These are phyloP conservation scores for Lamellibrachia luymesi DNA, from an alignment of 1,140 invertebrate genomes.

Conservation along the genomic window DNA sequence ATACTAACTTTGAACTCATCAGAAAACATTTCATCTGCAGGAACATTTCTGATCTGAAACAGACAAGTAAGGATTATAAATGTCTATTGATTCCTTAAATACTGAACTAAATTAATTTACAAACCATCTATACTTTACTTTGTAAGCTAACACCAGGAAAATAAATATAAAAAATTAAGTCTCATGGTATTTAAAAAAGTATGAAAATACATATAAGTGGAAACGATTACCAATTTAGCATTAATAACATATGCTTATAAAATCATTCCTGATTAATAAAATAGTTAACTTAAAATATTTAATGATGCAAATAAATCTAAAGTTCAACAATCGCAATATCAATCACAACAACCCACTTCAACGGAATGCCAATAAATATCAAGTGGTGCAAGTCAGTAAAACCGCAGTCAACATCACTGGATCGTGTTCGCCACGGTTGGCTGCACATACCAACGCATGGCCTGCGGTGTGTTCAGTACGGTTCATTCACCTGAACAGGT, in stretches of 20 bases:
- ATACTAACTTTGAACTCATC: slow-evolving; percentile 13
- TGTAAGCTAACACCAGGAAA: neutral
- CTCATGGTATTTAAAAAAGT: too few species aligned
- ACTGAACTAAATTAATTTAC: neutral
- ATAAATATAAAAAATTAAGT: neutral
- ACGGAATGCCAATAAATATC: neutral
- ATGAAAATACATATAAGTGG: too few species aligned
- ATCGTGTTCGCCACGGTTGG: neutral
- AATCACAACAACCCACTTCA: neutral
- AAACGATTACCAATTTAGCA: too few species aligned
- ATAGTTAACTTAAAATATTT: neutral
- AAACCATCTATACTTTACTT: too few species aligned
- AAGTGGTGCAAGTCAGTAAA: neutral
- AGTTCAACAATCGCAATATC: neutral
- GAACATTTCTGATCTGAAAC: slow-evolving; percentile 18
- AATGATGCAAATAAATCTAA: neutral
- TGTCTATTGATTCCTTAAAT: neutral
- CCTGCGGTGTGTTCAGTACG: neutral
- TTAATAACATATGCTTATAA: too few species aligned
- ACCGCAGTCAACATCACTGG: neutral
- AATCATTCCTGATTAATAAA: neutral
- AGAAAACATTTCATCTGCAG: slow-evolving; percentile 12
- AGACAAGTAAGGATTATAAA: neutral
- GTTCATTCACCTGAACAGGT: slow-evolving; percentile 55
- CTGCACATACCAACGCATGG: neutral